Evolutionary conservation across 2,797 vertebrate genomes (phyloP).

Genomic region (Thunnus albacares): DNA sequence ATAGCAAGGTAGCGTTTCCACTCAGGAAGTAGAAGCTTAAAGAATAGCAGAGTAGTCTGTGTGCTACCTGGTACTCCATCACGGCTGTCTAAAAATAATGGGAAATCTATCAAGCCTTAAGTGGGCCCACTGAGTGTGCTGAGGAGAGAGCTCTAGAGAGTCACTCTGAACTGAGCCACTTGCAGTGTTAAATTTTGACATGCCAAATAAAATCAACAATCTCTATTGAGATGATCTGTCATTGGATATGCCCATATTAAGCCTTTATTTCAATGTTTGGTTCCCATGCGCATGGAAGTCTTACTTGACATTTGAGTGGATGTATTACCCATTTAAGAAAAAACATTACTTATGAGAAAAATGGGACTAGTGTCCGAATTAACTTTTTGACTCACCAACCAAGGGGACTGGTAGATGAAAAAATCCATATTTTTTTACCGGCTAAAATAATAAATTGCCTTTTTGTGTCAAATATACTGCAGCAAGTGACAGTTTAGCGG

Average conservation of each 20-base stretch:
- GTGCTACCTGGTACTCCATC: conserved; percentile 72
- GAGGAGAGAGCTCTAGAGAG: conserved; percentile 50
- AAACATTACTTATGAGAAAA: background rate
- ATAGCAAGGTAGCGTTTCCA: conserved; percentile 43
- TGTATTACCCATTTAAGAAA: conserved; percentile 8
- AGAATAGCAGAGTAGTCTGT: conserved; percentile 51
- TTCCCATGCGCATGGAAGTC: conserved; percentile 1
- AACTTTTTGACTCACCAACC: too few relatives aligned
- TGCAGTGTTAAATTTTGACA: conserved; percentile 29
- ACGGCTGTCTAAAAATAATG: conserved; percentile 73
- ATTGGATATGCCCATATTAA: background rate
- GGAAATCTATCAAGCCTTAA: conserved; percentile 79
- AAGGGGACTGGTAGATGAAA: too few relatives aligned
- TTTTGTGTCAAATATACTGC: too few relatives aligned
- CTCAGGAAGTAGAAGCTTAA: conserved; percentile 51
- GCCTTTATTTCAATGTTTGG: conserved; percentile 16
- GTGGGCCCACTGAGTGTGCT: conserved; percentile 51
- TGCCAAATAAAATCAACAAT: conserved; percentile 35
- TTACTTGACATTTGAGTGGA: conserved; percentile 25
- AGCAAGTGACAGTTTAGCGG: too few relatives aligned
- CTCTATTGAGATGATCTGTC: conserved; percentile 42
- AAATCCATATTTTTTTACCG: too few relatives aligned
- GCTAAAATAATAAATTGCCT: too few relatives aligned
- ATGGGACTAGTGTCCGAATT: background rate
- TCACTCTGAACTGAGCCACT: conserved; percentile 60